Evolutionary conservation across 1,140 invertebrate species (phyloP).

Genomic region (Drosophila seguyi): DNA sequence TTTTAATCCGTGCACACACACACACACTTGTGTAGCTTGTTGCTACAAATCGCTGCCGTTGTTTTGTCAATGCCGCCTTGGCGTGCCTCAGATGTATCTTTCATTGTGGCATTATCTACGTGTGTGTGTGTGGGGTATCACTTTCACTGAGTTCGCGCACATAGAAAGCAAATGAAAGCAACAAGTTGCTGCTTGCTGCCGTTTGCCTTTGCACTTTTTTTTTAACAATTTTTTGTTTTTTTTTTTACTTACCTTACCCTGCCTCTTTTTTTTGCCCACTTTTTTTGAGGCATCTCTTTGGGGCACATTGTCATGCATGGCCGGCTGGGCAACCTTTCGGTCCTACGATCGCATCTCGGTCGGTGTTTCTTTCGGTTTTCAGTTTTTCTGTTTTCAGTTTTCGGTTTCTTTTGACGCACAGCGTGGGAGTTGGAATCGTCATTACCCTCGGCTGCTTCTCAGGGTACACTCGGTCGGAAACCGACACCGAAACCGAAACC

Average conservation of each 20-base stretch:
- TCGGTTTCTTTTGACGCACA: slow-evolving; percentile 60
- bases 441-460: neutral
- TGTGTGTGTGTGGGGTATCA: slow-evolving; percentile 61
- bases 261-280: neutral
- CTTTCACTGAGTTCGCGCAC: slow-evolving; percentile 76
- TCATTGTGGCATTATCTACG: slow-evolving; percentile 1
- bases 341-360: slow-evolving; percentile 12
- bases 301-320: slow-evolving; percentile 51
- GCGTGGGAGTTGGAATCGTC: slow-evolving; percentile 71
- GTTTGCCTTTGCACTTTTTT: slow-evolving; percentile 39
- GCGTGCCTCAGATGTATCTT: slow-evolving; percentile 26
- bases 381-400: slow-evolving; percentile 7
- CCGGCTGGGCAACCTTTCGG: slow-evolving; percentile 52
- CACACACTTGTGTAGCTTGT: too few species aligned
- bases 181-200: slow-evolving; percentile 31
- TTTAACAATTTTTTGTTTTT: neutral
- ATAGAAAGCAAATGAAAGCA: slow-evolving; percentile 82
- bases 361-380: slow-evolving; percentile 3
- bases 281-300: slow-evolving; percentile 15
- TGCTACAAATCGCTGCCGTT: slow-evolving; percentile 68
- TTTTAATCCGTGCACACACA: slow-evolving; percentile 46
- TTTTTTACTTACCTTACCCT: too few species aligned
- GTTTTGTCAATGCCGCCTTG: slow-evolving; percentile 45
- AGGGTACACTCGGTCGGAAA: slow-evolving; percentile 2
- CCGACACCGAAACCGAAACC: slow-evolving; percentile 37